These are phyloP conservation scores for Palaemon carinicauda DNA, from an alignment of 1,140 invertebrate genomes.

Conservation along the genomic window DNA sequence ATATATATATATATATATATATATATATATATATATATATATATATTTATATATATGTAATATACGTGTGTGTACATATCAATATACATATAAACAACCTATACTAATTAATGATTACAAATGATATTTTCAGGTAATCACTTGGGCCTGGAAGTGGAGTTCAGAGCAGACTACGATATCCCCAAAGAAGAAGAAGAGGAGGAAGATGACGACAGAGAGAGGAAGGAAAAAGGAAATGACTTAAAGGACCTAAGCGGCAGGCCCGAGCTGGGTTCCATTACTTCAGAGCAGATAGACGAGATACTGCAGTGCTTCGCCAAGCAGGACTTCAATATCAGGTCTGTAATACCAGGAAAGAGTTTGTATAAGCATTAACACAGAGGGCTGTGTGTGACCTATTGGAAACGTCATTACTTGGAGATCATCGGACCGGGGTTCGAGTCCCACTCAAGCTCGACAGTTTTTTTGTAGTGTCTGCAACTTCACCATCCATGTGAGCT, in stretches of 20 bases:
- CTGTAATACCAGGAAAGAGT: too few relatives aligned
- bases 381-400: too few relatives aligned
- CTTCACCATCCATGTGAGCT: too few relatives aligned
- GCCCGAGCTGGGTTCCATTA: neutral
- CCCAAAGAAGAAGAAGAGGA: neutral
- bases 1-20: neutral
- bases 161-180: conserved; percentile 17
- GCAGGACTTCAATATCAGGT: conserved; percentile 31
- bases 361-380: too few relatives aligned
- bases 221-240: neutral
- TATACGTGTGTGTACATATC: neutral
- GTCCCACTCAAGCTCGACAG: too few relatives aligned
- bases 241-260: neutral
- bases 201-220: too few relatives aligned
- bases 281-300: neutral
- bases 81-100: too few relatives aligned
- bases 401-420: too few relatives aligned
- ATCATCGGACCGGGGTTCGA: too few relatives aligned
- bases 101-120: too few relatives aligned
- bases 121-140: neutral
- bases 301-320: conserved; percentile 8
- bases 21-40: neutral
- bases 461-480: too few relatives aligned
- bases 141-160: conserved; percentile 31
- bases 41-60: neutral